Percentiles rank a stretch among this genome's conserved stretches.
Evolutionary conservation across 2,797 vertebrate species (phyloP).

Genomic region (Tangara arthus): DNA sequence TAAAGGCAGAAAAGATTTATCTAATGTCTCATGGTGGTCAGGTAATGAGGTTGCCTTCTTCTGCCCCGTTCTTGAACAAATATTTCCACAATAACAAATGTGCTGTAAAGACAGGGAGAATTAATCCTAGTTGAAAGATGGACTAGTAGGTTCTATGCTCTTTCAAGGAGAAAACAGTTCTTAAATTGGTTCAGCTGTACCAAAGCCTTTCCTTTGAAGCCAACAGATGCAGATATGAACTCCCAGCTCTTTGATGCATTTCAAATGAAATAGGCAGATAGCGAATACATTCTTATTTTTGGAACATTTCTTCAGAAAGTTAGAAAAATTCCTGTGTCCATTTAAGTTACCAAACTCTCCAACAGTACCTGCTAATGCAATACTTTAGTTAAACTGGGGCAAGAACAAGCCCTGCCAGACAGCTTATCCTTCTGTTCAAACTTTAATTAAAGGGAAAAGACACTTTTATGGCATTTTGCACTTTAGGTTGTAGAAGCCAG

Average conservation of each 20-base stretch:
- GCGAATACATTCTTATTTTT: neutral
- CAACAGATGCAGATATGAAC: neutral
- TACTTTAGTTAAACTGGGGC: slow-evolving; percentile 6
- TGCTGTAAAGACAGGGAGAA: neutral
- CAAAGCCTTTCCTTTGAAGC: slow-evolving; percentile 13
- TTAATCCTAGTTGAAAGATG: neutral
- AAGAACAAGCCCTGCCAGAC: neutral
- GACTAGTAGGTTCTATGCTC: neutral
- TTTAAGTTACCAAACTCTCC: neutral
- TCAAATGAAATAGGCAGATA: slow-evolving; percentile 4
- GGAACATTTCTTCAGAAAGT: slow-evolving; percentile 9
- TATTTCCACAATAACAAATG: neutral
- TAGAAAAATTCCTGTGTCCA: neutral
- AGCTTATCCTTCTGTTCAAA: neutral
- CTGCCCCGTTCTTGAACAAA: neutral
- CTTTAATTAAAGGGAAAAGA: slow-evolving; percentile 9
- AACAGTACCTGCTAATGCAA: neutral
- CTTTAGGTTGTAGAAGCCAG: neutral
- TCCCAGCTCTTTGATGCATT: neutral
- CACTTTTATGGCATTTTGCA: neutral
- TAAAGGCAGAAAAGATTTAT: neutral
- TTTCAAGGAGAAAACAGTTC: slow-evolving; percentile 1
- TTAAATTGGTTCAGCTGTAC: neutral
- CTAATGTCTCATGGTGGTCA: neutral
- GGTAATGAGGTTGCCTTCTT: neutral